Percentiles rank a stretch among this genome's conserved stretches.
These are phyloP conservation scores for Spodoptera frugiperda DNA, from an alignment of 1,140 invertebrate species.

Conservation along the genomic window DNA sequence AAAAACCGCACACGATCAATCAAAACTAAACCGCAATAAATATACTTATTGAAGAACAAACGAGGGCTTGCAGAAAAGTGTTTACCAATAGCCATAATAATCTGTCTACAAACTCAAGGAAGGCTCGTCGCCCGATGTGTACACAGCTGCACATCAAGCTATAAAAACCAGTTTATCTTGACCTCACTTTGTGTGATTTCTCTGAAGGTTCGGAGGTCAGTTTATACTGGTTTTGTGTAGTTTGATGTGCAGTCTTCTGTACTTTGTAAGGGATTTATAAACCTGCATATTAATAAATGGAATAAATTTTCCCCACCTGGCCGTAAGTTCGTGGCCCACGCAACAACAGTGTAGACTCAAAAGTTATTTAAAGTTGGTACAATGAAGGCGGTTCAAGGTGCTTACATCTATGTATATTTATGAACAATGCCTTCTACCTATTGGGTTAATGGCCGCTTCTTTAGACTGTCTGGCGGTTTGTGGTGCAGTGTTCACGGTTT, in stretches of 20 bases:
- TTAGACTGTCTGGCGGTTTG: not conserved
- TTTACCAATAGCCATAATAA: slow-evolving; percentile 31
- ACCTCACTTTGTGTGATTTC: no score
- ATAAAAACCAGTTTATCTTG: no score
- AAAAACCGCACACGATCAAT: no score
- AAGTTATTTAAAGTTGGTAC: slow-evolving; percentile 46
- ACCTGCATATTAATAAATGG: slow-evolving; percentile 41
- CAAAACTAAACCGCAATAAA: no score
- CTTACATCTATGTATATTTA: slow-evolving; percentile 18
- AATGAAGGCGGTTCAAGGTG: slow-evolving; percentile 38
- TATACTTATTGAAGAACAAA: not conserved
- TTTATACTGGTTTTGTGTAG: no score
- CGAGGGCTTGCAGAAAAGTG: slow-evolving; percentile 5
- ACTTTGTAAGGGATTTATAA: slow-evolving; percentile 47
- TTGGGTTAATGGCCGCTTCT: slow-evolving; percentile 11
- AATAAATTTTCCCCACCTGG: slow-evolving; percentile 40
- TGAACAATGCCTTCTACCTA: not conserved
- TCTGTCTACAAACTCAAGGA: slow-evolving; percentile 32
- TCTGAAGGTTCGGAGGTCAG: no score
- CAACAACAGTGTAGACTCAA: slow-evolving; percentile 43
- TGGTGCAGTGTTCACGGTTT: no score
- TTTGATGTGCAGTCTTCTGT: no score
- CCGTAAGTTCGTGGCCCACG: slow-evolving; percentile 38
- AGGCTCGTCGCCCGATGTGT: slow-evolving; percentile 8
- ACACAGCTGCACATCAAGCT: no score